Conservation (phyloP, 2,888 invertebrate species). For the Ophion slaviceki region DNA sequence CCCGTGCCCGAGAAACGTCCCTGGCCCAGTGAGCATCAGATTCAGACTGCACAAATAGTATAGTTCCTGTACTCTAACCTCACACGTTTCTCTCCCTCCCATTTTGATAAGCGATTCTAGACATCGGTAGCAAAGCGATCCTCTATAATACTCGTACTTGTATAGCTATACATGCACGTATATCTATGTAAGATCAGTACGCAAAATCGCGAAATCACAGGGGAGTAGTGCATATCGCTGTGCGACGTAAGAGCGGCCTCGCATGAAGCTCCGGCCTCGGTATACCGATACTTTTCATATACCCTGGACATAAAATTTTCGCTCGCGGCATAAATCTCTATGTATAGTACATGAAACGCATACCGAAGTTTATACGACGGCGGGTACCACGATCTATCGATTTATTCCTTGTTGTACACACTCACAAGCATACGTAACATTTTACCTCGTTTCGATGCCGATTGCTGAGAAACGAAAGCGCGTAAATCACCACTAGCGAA, state of each 20-base stretch:
- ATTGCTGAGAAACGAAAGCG: neutral
- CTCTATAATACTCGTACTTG: slow-evolving; percentile 21
- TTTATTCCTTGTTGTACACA: slow-evolving; percentile 5
- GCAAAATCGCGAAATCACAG: slow-evolving; percentile 36
- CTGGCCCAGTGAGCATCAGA: slow-evolving; percentile 72
- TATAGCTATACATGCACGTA: neutral
- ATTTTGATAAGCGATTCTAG: slow-evolving; percentile 25
- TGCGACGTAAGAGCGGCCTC: neutral
- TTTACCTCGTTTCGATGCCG: too few relatives aligned
- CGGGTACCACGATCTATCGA: neutral
- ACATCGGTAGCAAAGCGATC: slow-evolving; percentile 29
- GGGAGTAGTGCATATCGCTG: neutral
- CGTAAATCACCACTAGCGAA: neutral
- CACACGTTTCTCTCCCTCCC: neutral
- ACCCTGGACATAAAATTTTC: slow-evolving; percentile 33
- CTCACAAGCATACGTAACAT: neutral
- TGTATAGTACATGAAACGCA: neutral
- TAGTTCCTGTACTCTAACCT: slow-evolving; percentile 19
- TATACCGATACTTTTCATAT: slow-evolving; percentile 33
- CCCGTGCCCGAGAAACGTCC: slow-evolving; percentile 65
- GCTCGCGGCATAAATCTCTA: slow-evolving; percentile 31
- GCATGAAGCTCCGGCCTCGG: slow-evolving; percentile 12
- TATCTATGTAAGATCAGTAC: slow-evolving; percentile 26
- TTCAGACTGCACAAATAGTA: slow-evolving; percentile 55
- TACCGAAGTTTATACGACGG: neutral